Base-by-base conservation (phyloP, 2,797 vertebrate genomes). In the Clarias laeviceps region DNA sequence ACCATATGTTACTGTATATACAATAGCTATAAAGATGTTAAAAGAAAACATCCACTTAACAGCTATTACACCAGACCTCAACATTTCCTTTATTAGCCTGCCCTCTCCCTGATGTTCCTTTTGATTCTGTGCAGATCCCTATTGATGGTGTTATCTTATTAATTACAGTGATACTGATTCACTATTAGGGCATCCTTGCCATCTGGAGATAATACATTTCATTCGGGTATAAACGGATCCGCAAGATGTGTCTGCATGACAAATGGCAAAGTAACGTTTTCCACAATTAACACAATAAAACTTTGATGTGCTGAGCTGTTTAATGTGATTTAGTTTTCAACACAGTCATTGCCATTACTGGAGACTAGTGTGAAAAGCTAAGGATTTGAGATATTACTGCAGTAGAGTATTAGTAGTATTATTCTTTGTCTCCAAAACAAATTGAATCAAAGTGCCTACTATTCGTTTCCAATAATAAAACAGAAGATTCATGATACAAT, bases 151-250 rank as follows among this genome's bases (percentile, higher is more conserved):
- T 20, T 62, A 64, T 74, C 40, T 37, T 18, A n/a, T 74, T 79
- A 34, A 69, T 80, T 70, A 32, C 62, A 45, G 65, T 40, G 24
- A 59, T 40, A 70, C 56, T 81, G 76, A 86, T 90, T 86, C 80
- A 86, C 69, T 34, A 54, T 32, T 59, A 84, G 85, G 34, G 37
- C 56, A 85, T 85, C 64, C 54, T 24, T 83, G 61, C 83, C 83
- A 90, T 84, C 83, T 90, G 87, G 81, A 80, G 62, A 37, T 56
- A 32, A 80, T 82, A 76, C 56, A 45, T 82, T 86, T 77, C 27
- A 88, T 22, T 73, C 50, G 32, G 45, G 59, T 84, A 27, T 64
- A 77, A 87, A 74, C n/a, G 15, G 74, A 50, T 80, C 17, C 18
- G 29, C 56, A 82, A 54, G 77, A 56, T 9, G 73, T 70, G 27